phyloP scores from a whole-genome alignment of 2,113 vertebrate species.

The Alligator sinensis region DNA sequence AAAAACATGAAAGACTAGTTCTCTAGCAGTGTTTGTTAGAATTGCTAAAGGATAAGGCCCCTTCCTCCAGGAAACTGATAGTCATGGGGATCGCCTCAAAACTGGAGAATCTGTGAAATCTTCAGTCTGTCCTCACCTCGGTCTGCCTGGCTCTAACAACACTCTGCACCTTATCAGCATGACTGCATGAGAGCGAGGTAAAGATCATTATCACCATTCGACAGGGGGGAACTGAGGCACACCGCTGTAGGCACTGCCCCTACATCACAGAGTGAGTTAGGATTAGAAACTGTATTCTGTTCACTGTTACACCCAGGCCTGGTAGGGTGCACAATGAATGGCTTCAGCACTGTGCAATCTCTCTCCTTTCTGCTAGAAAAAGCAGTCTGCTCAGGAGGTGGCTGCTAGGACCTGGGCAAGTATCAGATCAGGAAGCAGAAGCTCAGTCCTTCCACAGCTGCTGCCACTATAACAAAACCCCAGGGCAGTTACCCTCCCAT shows the following conservation, averaged over 20 bases:
- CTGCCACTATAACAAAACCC: background rate
- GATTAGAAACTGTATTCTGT: conserved; percentile 1
- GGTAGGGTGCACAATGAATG: background rate
- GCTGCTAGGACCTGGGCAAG: background rate
- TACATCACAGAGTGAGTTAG: conserved; percentile 27
- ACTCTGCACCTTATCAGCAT: background rate
- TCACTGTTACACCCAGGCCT: background rate
- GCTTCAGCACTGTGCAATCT: background rate
- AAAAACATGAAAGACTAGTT: background rate
- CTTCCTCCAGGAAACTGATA: conserved; percentile 31
- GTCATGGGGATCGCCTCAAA: background rate
- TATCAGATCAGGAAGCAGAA: background rate
- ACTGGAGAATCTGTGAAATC: conserved; percentile 27
- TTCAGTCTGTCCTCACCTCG: background rate
- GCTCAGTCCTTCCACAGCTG: background rate
- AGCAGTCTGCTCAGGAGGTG: conserved; percentile 18
- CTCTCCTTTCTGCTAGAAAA: conserved; percentile 24
- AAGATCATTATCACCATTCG: background rate
- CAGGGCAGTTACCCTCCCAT: conserved; percentile 31
- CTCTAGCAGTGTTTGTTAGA: background rate
- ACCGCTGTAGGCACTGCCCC: background rate
- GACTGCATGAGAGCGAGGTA: background rate
- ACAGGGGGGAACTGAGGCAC: conserved; percentile 47
- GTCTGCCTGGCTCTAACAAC: conserved; percentile 24
- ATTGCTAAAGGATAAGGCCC: conserved; percentile 23